phyloP scores from a whole-genome alignment of 2,113 vertebrate species.

The Camelus dromedarius region DNA sequence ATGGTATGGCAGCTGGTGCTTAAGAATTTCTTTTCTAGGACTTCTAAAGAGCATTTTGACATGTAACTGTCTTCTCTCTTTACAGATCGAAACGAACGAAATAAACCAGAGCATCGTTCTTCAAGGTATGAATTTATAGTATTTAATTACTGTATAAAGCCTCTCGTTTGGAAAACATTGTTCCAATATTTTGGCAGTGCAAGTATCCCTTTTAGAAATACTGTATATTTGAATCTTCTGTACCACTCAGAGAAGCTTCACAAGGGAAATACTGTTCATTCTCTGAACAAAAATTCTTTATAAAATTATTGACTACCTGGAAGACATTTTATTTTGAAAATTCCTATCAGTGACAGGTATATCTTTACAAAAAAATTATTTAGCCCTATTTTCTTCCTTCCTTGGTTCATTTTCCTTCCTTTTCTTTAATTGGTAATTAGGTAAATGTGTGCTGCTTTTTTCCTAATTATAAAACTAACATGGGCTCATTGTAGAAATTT shows the following conservation, averaged over 20 bases:
- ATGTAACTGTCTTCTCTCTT: slow-evolving; percentile 82
- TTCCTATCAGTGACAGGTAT: slow-evolving; percentile 37
- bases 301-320: neutral
- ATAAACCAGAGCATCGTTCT: slow-evolving; percentile 91
- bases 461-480: slow-evolving; percentile 34
- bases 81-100: slow-evolving; percentile 92
- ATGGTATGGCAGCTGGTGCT: slow-evolving; percentile 27
- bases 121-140: slow-evolving; percentile 89
- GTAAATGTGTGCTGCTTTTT: neutral
- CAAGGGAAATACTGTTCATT: slow-evolving; percentile 20
- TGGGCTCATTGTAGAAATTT: neutral
- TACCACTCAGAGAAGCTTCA: slow-evolving; percentile 28
- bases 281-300: slow-evolving; percentile 17
- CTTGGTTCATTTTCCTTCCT: neutral
- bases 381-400: neutral
- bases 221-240: neutral
- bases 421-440: slow-evolving; percentile 2
- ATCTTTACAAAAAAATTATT: slow-evolving; percentile 24
- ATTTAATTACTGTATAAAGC: slow-evolving; percentile 42
- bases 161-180: slow-evolving; percentile 39
- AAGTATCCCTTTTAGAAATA: slow-evolving; percentile 15
- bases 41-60: slow-evolving; percentile 79
- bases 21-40: slow-evolving; percentile 59
- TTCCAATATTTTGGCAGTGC: neutral
- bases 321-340: slow-evolving; percentile 45